phyloP scores from a whole-genome alignment of 1,140 invertebrate genomes.

The Eupeodes corollae region DNA sequence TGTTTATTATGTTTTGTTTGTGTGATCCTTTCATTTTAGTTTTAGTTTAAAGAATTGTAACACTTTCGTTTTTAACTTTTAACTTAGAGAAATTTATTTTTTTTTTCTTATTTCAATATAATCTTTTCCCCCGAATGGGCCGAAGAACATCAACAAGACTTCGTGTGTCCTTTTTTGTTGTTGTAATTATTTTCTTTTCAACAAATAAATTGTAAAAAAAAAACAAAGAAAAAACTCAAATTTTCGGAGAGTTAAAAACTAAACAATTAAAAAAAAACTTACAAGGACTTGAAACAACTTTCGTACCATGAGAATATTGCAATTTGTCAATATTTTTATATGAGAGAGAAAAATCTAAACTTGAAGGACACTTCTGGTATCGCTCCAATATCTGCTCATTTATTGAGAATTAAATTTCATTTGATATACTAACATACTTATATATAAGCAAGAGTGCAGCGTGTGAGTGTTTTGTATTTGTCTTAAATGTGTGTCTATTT shows the following conservation, averaged over 20 bases:
- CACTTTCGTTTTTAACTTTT: background rate
- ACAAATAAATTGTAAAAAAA: background rate
- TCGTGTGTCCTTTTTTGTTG: slow-evolving; percentile 9
- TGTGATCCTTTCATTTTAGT: background rate
- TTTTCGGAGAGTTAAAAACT: too few species aligned
- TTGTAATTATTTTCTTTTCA: slow-evolving; percentile 12
- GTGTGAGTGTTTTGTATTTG: background rate
- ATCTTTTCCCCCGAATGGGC: background rate
- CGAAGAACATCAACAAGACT: background rate
- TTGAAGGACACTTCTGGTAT: too few species aligned
- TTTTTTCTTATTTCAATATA: background rate
- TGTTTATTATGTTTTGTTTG: background rate
- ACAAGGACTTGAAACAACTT: too few species aligned
- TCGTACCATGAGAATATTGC: too few species aligned
- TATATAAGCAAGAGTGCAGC: background rate
- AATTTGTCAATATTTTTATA: too few species aligned
- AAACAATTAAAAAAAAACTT: too few species aligned
- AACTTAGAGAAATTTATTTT: background rate
- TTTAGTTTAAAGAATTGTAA: background rate
- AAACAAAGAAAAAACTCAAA: too few species aligned
- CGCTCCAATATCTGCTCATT: too few species aligned
- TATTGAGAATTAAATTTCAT: too few species aligned
- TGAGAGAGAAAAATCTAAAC: too few species aligned
- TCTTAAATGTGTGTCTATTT: background rate
- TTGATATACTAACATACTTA: background rate